A percentile compares a stretch with the other conserved stretches of the same genome.
These are phyloP conservation scores for Dendrolimus kikuchii DNA, from an alignment of 1,140 invertebrate genomes.

Conservation along the genomic window DNA sequence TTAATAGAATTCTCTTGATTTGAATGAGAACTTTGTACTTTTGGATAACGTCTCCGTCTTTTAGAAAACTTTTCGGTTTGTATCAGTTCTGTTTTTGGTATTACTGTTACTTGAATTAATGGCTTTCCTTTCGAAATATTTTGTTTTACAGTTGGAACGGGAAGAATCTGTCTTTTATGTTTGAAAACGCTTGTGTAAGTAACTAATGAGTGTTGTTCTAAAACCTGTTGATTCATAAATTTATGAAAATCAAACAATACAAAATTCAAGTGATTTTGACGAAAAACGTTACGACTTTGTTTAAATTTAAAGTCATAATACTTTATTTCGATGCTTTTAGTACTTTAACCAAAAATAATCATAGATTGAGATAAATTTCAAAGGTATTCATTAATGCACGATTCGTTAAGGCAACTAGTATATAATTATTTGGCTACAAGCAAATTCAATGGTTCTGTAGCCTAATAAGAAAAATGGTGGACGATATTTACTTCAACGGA, in stretches of 20 bases:
- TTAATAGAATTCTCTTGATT: constrained; percentile 33
- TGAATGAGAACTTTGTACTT: constrained; percentile 29
- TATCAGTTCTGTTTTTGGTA: constrained; percentile 28
- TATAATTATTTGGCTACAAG: too few relatives aligned
- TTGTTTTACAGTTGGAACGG: not conserved
- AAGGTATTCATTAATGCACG: too few relatives aligned
- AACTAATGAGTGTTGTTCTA: constrained; percentile 13
- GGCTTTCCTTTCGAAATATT: constrained; percentile 17
- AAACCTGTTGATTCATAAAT: constrained; percentile 9
- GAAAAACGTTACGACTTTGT: too few relatives aligned
- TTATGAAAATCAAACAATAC: not conserved
- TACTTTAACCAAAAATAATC: too few relatives aligned
- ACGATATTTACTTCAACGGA: too few relatives aligned
- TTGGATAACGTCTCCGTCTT: constrained; percentile 19
- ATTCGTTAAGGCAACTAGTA: not conserved
- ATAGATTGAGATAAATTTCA: too few relatives aligned
- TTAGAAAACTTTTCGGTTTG: constrained; percentile 22
- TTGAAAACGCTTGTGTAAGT: constrained; percentile 11
- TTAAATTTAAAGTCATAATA: too few relatives aligned
- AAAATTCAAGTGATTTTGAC: too few relatives aligned
- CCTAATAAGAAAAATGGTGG: too few relatives aligned
- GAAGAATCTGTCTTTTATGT: not conserved
- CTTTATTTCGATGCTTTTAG: too few relatives aligned
- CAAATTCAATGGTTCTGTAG: too few relatives aligned
- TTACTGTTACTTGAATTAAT: constrained; percentile 41